These are phyloP conservation scores for Vulpes vulpes DNA, from an alignment of 2,113 vertebrate species.

Conservation along the genomic window DNA sequence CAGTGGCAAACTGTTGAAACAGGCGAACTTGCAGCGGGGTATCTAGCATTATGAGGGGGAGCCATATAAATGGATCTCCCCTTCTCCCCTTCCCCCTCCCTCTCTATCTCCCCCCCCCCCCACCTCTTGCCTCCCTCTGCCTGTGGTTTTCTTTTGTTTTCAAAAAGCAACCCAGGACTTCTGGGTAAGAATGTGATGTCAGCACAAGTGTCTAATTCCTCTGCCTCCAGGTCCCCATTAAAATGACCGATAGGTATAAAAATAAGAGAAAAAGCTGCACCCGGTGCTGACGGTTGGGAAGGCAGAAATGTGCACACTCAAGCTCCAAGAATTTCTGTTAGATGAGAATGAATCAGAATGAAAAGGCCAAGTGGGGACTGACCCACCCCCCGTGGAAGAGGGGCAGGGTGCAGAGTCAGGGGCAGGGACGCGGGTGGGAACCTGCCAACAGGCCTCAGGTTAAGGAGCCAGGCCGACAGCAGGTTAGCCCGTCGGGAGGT, in stretches of 20 bases:
- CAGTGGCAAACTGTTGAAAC: conserved; percentile 20
- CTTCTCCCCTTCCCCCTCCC: rapidly evolving
- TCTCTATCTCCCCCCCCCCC: no score
- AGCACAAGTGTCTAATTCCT: conserved; percentile 71
- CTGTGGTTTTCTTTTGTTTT: conserved; percentile 57
- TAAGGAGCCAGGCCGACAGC: conserved; percentile 50
- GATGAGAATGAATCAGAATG: conserved; percentile 36
- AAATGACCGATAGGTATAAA: conserved; percentile 69
- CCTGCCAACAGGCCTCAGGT: conserved; percentile 40
- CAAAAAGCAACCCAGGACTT: conserved; percentile 53
- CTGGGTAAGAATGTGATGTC: conserved; percentile 68
- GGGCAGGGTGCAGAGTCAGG: background rate
- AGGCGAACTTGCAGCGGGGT: background rate
- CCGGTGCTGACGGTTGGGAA: background rate
- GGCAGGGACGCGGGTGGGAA: conserved; percentile 40
- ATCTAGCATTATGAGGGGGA: background rate
- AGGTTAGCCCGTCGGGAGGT: conserved; percentile 55
- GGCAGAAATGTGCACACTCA: conserved; percentile 21
- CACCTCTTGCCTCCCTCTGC: background rate
- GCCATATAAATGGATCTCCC: background rate
- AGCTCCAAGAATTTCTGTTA: conserved; percentile 50
- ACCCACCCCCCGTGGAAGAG: conserved; percentile 8
- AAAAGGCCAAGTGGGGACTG: conserved; percentile 34
- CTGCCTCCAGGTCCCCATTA: conserved; percentile 63
- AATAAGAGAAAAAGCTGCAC: background rate